Evolutionary conservation across 2,113 vertebrate genomes (phyloP).

Genomic region (Orthonyx spaldingii): DNA sequence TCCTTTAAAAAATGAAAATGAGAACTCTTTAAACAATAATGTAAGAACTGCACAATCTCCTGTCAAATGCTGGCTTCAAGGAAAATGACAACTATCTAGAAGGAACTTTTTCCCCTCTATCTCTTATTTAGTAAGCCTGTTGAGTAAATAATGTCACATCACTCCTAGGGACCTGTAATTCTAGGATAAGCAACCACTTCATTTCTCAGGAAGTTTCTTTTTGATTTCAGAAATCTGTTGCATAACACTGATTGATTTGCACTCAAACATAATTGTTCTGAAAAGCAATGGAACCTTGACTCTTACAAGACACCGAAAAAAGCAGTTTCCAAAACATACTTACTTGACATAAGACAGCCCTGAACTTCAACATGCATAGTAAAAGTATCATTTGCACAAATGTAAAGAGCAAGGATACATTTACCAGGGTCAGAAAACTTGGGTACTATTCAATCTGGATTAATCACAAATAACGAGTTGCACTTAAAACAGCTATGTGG

Average conservation of each 20-base stretch:
- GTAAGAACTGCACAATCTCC: neutral
- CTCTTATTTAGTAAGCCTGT: neutral
- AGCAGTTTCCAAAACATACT: constrained; percentile 40
- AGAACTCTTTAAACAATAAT: neutral
- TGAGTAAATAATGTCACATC: neutral
- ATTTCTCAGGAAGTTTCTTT: neutral
- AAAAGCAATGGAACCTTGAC: constrained; percentile 52
- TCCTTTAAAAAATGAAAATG: neutral
- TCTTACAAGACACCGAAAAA: constrained; percentile 22
- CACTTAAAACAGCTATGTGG: constrained; percentile 68
- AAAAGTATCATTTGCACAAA: constrained; percentile 55
- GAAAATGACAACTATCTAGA: neutral
- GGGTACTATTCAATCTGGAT: constrained; percentile 61
- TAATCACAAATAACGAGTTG: constrained; percentile 70
- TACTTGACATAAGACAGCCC: constrained; percentile 51
- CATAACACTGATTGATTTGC: constrained; percentile 39
- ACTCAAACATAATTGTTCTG: constrained; percentile 40
- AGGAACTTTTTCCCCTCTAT: rapidly evolving
- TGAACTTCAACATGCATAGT: constrained; percentile 26
- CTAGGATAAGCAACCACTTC: neutral
- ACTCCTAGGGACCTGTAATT: neutral
- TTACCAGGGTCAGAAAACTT: constrained; percentile 54
- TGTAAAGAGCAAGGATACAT: constrained; percentile 47
- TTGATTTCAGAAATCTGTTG: constrained; percentile 39
- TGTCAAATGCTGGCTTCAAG: neutral